Evolutionary conservation across 2,797 vertebrate species (phyloP), one percentile per base, ranked within the genome.

Genomic region (Falco naumanni): DNA sequence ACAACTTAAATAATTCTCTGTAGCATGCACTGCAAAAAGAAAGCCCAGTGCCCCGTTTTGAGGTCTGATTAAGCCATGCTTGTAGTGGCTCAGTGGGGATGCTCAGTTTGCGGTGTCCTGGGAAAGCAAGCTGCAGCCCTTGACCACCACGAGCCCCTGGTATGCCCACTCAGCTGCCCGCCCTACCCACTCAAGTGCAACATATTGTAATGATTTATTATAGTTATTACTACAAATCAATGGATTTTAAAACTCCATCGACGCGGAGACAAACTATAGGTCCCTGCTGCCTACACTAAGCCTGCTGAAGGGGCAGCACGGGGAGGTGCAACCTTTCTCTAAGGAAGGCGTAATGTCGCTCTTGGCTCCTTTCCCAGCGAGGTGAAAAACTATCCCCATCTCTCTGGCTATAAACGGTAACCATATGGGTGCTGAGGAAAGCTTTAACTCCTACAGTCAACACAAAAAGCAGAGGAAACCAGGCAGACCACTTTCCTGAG

Each of bases 401-500:
- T 60, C 87, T 43, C 57, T 1, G 6, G 78, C 85, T 97, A 93
- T 90, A 95, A 94, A 93, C 72, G 85, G 75, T 5, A 96, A 92
- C 85, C 1, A 1, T 57, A 79, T 0, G 16, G 81, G 61, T 78
- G 64, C 87, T 65, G 87, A 84, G 75, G 63, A 84, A 89, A 76
- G 64, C 87, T 85, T 88, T 84, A 84, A 66, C 86, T 87, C 87
- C 87, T 83, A 34, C 74, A 78, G 47, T 77, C 81, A 84, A 87
- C 88, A 91, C 50, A 86, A 64, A 91, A 83, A 70, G 69, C 65
- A 82, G 69, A 93, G 85, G 86, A 94, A 95, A 92, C 4, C 0
- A 0, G 71, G 71, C 66, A 79, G 83, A 85, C 56, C 5, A 3
- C 81, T 77, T 93, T 84, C 59, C 80, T 34, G 81, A 63, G 68